These are phyloP conservation scores for Prorops nasuta DNA, from an alignment of 1,140 invertebrate species.

Conservation along the genomic window DNA sequence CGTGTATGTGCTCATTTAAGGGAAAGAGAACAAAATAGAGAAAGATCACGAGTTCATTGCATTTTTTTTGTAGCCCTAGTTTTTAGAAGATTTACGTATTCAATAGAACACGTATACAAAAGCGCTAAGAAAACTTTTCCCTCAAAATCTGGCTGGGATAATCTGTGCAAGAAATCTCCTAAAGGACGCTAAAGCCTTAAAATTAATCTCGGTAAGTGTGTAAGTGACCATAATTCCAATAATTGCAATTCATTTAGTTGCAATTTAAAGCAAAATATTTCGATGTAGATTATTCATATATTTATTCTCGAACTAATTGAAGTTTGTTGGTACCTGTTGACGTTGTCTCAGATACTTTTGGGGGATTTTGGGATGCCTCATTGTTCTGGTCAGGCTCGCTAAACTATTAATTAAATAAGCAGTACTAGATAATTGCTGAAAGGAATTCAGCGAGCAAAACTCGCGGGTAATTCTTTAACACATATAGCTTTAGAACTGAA, in stretches of 20 bases:
- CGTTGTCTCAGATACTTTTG: neutral
- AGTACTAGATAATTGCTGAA: too few relatives aligned
- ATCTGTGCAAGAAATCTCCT: constrained; percentile 1
- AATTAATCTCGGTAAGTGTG: too few relatives aligned
- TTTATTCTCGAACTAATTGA: neutral
- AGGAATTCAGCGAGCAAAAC: too few relatives aligned
- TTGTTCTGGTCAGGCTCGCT: too few relatives aligned
- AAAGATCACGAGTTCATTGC: neutral
- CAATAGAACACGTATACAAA: neutral
- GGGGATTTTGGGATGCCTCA: too few relatives aligned
- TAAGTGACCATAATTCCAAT: neutral
- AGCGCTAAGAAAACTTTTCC: neutral
- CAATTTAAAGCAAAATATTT: neutral
- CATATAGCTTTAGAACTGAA: too few relatives aligned
- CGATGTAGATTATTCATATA: neutral
- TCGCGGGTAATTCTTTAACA: too few relatives aligned
- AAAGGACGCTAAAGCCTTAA: too few relatives aligned
- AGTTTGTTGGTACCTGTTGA: constrained; percentile 1
- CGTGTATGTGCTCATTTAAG: too few relatives aligned
- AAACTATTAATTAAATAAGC: too few relatives aligned
- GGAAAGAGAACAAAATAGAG: too few relatives aligned
- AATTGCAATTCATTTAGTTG: neutral
- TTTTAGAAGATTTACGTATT: neutral
- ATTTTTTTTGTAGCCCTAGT: neutral
- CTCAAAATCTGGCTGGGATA: constrained; percentile 2